phyloP scores from a whole-genome alignment of 2,888 invertebrate species.

The Drosophila mercatorum region DNA sequence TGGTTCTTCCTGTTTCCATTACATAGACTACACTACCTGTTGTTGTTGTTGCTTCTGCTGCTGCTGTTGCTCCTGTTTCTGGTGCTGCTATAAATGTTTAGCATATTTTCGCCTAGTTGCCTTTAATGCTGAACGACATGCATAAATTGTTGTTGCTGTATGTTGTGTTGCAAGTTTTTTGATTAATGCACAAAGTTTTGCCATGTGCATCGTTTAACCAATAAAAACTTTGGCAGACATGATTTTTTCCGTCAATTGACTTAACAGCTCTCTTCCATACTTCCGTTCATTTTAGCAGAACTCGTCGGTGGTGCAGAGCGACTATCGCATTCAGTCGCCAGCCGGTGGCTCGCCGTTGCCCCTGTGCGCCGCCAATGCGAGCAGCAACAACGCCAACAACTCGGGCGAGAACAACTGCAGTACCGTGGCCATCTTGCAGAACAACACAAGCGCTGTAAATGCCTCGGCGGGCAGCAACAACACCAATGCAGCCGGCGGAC shows the following conservation, averaged over 20 bases:
- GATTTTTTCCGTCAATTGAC: slow-evolving; percentile 36
- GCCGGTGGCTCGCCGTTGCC: slow-evolving; percentile 88
- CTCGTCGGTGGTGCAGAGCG: slow-evolving; percentile 92
- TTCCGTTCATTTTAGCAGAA: slow-evolving; percentile 87
- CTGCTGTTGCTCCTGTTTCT: slow-evolving; percentile 25
- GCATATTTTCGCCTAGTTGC: slow-evolving; percentile 61
- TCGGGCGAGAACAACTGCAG: slow-evolving; percentile 77
- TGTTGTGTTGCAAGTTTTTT: slow-evolving; percentile 53
- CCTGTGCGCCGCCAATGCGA: slow-evolving; percentile 85
- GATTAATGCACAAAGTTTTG: slow-evolving; percentile 69
- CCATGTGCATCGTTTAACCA: slow-evolving; percentile 49
- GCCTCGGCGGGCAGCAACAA: slow-evolving; percentile 84
- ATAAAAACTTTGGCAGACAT: slow-evolving; percentile 48
- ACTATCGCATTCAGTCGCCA: slow-evolving; percentile 87
- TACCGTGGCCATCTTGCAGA: slow-evolving; percentile 85
- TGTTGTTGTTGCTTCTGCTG: slow-evolving; percentile 34
- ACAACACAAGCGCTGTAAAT: slow-evolving; percentile 83
- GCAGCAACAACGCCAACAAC: slow-evolving; percentile 76
- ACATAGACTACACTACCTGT: slow-evolving; percentile 13
- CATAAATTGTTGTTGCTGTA: slow-evolving; percentile 53
- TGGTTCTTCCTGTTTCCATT: slow-evolving; percentile 46
- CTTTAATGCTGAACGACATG: slow-evolving; percentile 50
- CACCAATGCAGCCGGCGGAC: slow-evolving; percentile 88
- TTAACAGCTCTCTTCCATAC: slow-evolving; percentile 24
- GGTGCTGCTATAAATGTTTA: slow-evolving; percentile 51